These are phyloP conservation scores for Falco rusticolus DNA, from an alignment of 2,797 vertebrate genomes.

Conservation along the genomic window DNA sequence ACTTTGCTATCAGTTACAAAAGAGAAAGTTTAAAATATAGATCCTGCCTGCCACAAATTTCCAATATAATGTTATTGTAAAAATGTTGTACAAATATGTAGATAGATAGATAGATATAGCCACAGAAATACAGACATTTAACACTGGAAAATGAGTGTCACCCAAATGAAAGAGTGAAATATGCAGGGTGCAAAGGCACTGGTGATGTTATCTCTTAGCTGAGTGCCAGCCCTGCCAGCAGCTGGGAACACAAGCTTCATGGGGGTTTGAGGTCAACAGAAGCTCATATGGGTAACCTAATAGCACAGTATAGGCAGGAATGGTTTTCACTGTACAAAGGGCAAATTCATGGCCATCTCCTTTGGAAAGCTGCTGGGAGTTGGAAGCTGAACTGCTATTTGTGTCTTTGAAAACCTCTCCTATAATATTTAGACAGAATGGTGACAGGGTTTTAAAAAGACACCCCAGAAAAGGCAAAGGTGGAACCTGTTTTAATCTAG, in stretches of 20 bases:
- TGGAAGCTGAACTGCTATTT: slow-evolving; percentile 2
- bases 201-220: not conserved
- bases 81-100: not conserved
- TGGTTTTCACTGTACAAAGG: slow-evolving; percentile 33
- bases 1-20: not conserved
- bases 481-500: not conserved
- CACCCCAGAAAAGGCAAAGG: not conserved
- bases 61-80: not conserved
- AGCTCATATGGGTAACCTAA: not conserved
- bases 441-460: not conserved
- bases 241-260: not conserved
- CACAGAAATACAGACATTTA: not conserved
- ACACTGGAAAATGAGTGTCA: not conserved
- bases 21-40: not conserved
- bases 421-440: not conserved
- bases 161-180: not conserved
- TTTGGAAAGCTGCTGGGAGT: not conserved
- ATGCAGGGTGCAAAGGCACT: not conserved
- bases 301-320: not conserved
- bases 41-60: not conserved
- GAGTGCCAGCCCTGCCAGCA: slow-evolving; percentile 9
- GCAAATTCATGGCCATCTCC: slow-evolving; percentile 44
- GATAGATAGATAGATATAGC: not conserved
- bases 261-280: slow-evolving; percentile 23
- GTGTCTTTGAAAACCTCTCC: slow-evolving; percentile 1